Percentiles rank a stretch among this genome's conserved stretches.
Conservation (phyloP, 2,888 invertebrate species). For the Athalia circularis region DNA sequence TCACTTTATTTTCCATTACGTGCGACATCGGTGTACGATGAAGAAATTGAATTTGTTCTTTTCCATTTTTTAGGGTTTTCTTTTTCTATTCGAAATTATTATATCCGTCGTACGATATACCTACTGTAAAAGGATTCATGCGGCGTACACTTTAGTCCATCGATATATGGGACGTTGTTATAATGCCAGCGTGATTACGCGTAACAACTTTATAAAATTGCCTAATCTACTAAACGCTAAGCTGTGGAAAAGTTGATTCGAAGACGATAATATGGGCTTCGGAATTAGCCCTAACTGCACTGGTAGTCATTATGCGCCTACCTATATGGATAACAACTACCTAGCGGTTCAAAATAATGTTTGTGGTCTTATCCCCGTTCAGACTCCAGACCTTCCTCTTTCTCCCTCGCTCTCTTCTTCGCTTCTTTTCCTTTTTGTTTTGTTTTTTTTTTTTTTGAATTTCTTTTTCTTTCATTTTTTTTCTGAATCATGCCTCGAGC, state of each 20-base stretch:
- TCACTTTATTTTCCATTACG: not conserved
- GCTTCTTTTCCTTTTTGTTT: conserved; percentile 11
- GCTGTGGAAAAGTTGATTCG: conserved; percentile 73
- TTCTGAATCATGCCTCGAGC: too few species aligned
- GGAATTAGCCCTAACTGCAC: conserved; percentile 70
- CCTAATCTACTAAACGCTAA: conserved; percentile 65
- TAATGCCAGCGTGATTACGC: conserved; percentile 43
- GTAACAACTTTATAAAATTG: conserved; percentile 66
- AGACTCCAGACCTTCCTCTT: conserved; percentile 49
- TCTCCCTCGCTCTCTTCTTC: conserved; percentile 35
- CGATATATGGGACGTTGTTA: conserved; percentile 17
- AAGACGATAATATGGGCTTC: conserved; percentile 69
- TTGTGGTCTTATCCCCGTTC: conserved; percentile 50
- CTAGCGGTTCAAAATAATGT: conserved; percentile 66
- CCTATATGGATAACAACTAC: conserved; percentile 62
- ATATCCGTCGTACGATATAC: not conserved
- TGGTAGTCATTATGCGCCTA: conserved; percentile 69
- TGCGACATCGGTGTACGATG: not conserved
- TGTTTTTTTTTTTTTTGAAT: conserved; percentile 41
- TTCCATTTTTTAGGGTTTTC: not conserved
- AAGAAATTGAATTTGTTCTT: conserved; percentile 1
- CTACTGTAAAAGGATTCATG: not conserved
- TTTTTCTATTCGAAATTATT: not conserved
- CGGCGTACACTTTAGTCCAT: not conserved
- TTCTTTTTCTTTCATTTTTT: conserved; percentile 43